Conservation (phyloP, 2,797 vertebrate genomes). For the Serranus cabrilla region DNA sequence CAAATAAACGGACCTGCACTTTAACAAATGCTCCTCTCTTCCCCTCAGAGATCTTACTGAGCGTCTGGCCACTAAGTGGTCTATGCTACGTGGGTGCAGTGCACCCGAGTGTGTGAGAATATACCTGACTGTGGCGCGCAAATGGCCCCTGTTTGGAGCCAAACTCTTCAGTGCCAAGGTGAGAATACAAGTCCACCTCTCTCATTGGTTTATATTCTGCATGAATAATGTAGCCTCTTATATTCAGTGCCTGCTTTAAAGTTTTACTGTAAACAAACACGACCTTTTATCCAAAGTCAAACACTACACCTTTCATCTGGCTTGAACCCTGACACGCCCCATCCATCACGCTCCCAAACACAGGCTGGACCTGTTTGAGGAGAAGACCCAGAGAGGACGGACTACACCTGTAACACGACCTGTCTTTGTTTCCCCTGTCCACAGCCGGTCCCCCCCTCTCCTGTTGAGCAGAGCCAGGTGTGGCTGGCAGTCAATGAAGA, state of each 20-base stretch:
- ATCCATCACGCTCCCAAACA: constrained; percentile 10
- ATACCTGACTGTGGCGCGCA: constrained; percentile 94
- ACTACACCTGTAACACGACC: constrained; percentile 18
- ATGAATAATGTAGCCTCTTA: background rate
- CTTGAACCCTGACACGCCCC: background rate
- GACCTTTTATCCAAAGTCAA: background rate
- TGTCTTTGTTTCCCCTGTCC: constrained; percentile 49
- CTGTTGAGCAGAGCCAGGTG: constrained; percentile 85
- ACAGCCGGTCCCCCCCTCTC: constrained; percentile 89
- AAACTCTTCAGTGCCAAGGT: constrained; percentile 96
- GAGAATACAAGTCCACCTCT: background rate
- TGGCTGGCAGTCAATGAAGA: constrained; percentile 97
- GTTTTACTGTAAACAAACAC: too few relatives aligned
- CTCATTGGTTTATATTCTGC: background rate
- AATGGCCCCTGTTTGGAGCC: constrained; percentile 95
- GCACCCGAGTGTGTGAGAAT: constrained; percentile 92
- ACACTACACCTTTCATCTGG: background rate
- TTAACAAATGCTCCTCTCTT: constrained; percentile 7
- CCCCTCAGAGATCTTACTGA: constrained; percentile 88
- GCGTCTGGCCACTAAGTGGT: constrained; percentile 91
- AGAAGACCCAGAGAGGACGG: constrained; percentile 3
- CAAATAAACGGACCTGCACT: background rate
- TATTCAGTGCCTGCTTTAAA: background rate
- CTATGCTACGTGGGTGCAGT: constrained; percentile 90
- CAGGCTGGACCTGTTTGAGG: constrained; percentile 1